Percentiles rank a stretch among this genome's conserved stretches.
Conservation (phyloP, 2,888 invertebrate species). For the Capitulum mitella region DNA sequence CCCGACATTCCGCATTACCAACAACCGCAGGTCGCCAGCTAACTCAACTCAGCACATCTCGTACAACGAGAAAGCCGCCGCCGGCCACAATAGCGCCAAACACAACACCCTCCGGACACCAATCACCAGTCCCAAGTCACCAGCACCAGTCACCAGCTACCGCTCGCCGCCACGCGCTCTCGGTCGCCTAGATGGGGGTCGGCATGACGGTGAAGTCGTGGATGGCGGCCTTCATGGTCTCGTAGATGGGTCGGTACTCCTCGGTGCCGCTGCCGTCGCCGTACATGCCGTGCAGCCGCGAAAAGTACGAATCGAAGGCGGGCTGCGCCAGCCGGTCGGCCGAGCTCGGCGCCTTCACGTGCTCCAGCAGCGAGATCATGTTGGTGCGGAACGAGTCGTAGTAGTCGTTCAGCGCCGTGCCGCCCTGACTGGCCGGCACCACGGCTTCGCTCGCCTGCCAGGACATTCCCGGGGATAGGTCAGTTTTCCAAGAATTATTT, state of each 20-base stretch:
- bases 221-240: conserved; percentile 81
- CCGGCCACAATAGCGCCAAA: not conserved
- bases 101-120: not conserved
- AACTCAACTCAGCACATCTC: too few relatives aligned
- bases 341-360: conserved; percentile 73
- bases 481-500: too few relatives aligned
- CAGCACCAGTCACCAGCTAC: not conserved
- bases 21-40: too few relatives aligned
- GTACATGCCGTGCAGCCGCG: conserved; percentile 83
- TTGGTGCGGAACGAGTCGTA: conserved; percentile 87
- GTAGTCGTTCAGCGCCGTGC: conserved; percentile 80
- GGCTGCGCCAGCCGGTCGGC: conserved; percentile 55
- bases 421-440: conserved; percentile 56
- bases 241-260: conserved; percentile 71
- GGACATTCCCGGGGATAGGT: too few relatives aligned
- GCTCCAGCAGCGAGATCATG: conserved; percentile 82
- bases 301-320: conserved; percentile 87
- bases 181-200: conserved; percentile 68
- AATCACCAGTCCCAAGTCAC: not conserved
- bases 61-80: too few relatives aligned
- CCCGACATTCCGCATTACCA: too few relatives aligned
- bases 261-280: conserved; percentile 50
- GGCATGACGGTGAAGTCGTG: conserved; percentile 86
- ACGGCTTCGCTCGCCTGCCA: conserved; percentile 53
- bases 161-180: too few relatives aligned